Base-by-base conservation (phyloP, 2,888 invertebrate genomes). In the Drosophila pegasa region DNA sequence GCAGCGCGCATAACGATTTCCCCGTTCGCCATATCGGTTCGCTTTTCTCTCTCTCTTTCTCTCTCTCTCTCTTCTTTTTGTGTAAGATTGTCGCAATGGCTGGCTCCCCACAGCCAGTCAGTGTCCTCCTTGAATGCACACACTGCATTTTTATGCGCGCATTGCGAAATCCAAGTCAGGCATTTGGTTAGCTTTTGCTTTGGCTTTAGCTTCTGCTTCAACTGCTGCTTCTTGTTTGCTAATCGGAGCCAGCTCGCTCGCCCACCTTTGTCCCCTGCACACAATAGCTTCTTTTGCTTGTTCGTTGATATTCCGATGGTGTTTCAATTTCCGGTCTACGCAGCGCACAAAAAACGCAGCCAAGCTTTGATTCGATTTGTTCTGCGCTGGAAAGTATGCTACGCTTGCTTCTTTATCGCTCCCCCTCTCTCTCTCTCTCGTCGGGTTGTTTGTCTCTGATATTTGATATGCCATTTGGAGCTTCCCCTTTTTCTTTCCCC, bases 141-240 rank as follows among this genome's bases (percentile, higher is more conserved):
- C 88, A 78, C 47, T 88, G 86, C 83, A 75, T 85, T 87, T 79
- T 75, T 68, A 87, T 82, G 60, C 62, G 60, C 43, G 12, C 37
- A 43, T 18, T 37, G 50, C 43, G 48, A 69, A 78, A 78, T 75
- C 75, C 58, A 74, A 69, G 74, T 61, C 51, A 29, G 69, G 51
- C 64, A 74, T 74, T 75, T 63, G 38, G 41, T 9, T 73, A n/a
- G 63, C 66, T 1, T n/a, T 8, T 27, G 45, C 31, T 41, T 20
- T 14, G 10, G 40, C 40, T 43, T 6, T 20, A 51, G 58, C 69
- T 75, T 14, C 76, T 77, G n/a, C n/a, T n/a, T n/a, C n/a, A n/a
- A n/a, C n/a, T n/a, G n/a, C 31, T 55, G 58, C 69, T 75, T 14
- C 76, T 77, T 69, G 78, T 77, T 62, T 80, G 77, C 76, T 76